Conservation (phyloP, 2,797 vertebrate species). For the Tarsius wallacei region DNA sequence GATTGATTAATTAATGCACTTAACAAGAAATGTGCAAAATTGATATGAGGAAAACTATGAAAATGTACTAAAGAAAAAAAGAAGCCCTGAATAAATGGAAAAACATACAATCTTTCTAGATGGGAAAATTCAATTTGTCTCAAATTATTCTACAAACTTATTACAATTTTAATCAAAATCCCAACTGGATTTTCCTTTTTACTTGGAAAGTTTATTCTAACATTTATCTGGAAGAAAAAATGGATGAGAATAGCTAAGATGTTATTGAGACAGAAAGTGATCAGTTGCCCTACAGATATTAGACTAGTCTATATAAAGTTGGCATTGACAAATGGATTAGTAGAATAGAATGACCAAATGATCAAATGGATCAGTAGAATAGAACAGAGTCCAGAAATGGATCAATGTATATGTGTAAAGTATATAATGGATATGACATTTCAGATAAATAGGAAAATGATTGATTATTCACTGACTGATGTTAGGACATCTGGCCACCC, state of each 20-base stretch:
- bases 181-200: conserved; percentile 10
- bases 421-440: background rate
- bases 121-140: conserved; percentile 20
- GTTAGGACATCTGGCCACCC: background rate
- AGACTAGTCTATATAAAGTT: conserved; percentile 28
- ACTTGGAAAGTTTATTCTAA: background rate
- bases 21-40: conserved; percentile 20
- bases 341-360: background rate
- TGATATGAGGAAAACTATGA: conserved; percentile 11
- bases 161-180: conserved; percentile 57
- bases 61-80: conserved; percentile 46
- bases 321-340: background rate
- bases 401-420: background rate
- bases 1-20: background rate
- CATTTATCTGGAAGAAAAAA: conserved; percentile 40
- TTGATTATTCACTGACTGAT: background rate
- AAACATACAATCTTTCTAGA: background rate
- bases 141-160: conserved; percentile 16
- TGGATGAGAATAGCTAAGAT: background rate
- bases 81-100: background rate
- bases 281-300: background rate
- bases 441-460: conserved; percentile 28
- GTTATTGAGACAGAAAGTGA: background rate
- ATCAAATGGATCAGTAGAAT: background rate
- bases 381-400: background rate